Evolutionary conservation across 2,113 vertebrate genomes (phyloP).

Genomic region (Acanthochromis polyacanthus): DNA sequence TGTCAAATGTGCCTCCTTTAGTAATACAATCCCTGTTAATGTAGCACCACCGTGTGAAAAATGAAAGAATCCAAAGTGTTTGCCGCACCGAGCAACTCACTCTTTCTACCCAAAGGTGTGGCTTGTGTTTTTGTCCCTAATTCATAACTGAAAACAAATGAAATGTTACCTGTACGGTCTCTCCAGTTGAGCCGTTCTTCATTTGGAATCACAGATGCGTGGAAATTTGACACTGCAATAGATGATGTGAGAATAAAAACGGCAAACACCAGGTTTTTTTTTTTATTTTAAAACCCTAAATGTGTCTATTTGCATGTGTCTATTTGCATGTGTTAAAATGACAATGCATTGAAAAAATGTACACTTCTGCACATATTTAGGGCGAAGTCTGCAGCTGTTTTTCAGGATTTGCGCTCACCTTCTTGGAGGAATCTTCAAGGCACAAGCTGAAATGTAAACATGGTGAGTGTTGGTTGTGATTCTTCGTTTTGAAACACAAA

Average conservation of each 20-base stretch:
- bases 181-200: background rate
- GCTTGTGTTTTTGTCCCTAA: background rate
- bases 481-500: background rate
- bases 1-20: too few relatives aligned
- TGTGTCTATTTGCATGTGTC: background rate
- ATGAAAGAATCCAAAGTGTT: too few relatives aligned
- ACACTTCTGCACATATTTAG: too few relatives aligned
- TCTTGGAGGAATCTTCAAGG: too few relatives aligned
- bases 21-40: too few relatives aligned
- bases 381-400: too few relatives aligned
- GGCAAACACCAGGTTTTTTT: background rate
- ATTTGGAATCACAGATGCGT: constrained; percentile 11
- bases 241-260: constrained; percentile 2
- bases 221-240: background rate
- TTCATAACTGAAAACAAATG: too few relatives aligned
- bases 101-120: background rate
- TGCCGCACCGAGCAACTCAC: too few relatives aligned
- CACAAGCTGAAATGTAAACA: background rate
- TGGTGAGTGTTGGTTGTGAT: background rate
- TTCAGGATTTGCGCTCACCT: too few relatives aligned
- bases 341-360: too few relatives aligned
- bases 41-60: too few relatives aligned
- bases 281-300: background rate
- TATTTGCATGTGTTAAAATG: too few relatives aligned
- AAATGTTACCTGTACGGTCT: background rate